Evolutionary conservation across 1,140 invertebrate genomes (phyloP).

Genomic region (Diorhabda carinulata): DNA sequence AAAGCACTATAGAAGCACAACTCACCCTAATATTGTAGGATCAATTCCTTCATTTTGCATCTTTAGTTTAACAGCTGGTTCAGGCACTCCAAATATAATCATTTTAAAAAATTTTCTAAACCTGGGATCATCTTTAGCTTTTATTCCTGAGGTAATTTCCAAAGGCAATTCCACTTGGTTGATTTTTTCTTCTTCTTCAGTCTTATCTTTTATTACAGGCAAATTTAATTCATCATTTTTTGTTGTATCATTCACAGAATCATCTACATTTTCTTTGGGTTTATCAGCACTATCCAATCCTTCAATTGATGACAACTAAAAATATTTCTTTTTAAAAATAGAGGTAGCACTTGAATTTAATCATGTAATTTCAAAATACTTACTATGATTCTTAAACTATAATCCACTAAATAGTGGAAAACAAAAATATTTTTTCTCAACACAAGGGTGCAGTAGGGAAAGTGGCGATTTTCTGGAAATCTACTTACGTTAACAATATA

Average conservation of each 20-base stretch:
- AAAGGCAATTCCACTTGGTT: conserved; percentile 22
- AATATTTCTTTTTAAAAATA: conserved; percentile 25
- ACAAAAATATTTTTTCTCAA: too few relatives aligned
- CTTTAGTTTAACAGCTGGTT: conserved; percentile 75
- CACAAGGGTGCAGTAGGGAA: too few relatives aligned
- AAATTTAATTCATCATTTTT: conserved; percentile 25
- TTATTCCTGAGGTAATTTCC: conserved; percentile 1
- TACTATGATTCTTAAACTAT: not conserved
- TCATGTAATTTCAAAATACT: not conserved
- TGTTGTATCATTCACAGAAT: not conserved
- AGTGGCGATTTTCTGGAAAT: too few relatives aligned
- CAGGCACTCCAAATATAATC: conserved; percentile 79
- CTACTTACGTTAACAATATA: too few relatives aligned
- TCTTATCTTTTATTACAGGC: conserved; percentile 35
- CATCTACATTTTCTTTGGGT: conserved; percentile 4
- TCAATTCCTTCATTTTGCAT: conserved; percentile 78
- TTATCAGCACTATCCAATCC: conserved; percentile 38
- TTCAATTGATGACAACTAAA: conserved; percentile 70
- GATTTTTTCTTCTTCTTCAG: conserved; percentile 28
- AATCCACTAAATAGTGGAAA: too few relatives aligned
- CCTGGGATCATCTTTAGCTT: conserved; percentile 55
- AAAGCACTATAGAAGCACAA: conserved; percentile 27
- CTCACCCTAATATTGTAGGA: conserved; percentile 71
- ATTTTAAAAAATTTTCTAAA: conserved; percentile 84
- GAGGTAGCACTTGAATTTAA: not conserved